Conservation (phyloP, 2,113 vertebrate species). For the Eurystomus gularis region DNA sequence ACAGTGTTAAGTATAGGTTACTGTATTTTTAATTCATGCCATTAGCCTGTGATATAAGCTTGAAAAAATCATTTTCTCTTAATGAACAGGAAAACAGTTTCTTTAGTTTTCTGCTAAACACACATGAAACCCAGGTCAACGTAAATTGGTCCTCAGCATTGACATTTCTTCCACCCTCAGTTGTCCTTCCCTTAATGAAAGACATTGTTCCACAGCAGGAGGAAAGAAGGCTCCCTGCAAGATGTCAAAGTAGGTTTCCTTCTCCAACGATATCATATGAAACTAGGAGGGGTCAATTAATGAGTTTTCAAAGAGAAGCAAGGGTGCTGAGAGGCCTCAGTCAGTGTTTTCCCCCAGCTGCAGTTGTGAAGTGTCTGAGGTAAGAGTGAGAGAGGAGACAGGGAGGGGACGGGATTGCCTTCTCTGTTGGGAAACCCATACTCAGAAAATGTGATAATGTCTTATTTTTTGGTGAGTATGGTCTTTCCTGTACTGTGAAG, state of each 20-base stretch:
- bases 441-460: neutral
- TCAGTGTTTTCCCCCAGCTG: neutral
- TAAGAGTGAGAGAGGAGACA: neutral
- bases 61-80: neutral
- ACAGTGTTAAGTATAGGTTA: neutral
- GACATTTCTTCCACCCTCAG: neutral
- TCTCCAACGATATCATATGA: neutral
- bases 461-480: neutral
- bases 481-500: neutral
- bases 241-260: neutral
- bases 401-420: neutral
- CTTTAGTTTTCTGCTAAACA: neutral
- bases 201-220: neutral
- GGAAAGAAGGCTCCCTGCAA: neutral
- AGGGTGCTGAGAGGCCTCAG: neutral
- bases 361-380: neutral
- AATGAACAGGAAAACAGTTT: neutral
- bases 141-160: neutral
- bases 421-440: neutral
- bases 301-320: neutral
- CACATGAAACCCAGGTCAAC: neutral
- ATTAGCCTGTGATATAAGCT: neutral
- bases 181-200: neutral
- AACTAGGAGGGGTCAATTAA: neutral
- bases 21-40: neutral